A percentile compares a stretch with the other conserved stretches of the same genome.
These are phyloP conservation scores for Amorpha juglandis DNA, from an alignment of 2,888 invertebrate genomes.

Conservation along the genomic window DNA sequence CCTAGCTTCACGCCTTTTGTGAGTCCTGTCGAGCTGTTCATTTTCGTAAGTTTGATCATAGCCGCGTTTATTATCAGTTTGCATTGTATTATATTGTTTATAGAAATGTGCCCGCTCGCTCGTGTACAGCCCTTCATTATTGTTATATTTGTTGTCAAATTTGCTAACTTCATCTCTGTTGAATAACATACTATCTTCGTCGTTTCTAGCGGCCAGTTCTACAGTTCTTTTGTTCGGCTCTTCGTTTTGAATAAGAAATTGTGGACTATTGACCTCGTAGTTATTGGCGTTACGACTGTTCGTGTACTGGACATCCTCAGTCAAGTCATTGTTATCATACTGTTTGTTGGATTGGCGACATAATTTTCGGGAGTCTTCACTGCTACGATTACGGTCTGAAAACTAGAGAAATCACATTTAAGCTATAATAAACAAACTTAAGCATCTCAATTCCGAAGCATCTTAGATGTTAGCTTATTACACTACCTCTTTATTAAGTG, in stretches of 20 bases:
- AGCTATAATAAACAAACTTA: no score
- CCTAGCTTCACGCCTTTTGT: conserved; percentile 59
- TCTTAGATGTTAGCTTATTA: no score
- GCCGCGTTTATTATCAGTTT: conserved; percentile 49
- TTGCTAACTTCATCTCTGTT: conserved; percentile 44
- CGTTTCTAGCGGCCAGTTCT: conserved; percentile 45
- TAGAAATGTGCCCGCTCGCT: conserved; percentile 44
- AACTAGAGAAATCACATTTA: background rate
- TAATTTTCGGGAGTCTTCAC: background rate
- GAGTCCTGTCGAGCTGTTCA: conserved; percentile 44
- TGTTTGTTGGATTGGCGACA: conserved; percentile 38
- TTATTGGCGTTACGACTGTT: conserved; percentile 40
- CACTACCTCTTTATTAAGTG: no score
- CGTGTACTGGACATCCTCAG: conserved; percentile 43
- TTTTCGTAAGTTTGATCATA: conserved; percentile 49
- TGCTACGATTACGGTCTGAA: conserved; percentile 11
- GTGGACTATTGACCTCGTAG: conserved; percentile 41
- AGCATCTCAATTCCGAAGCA: no score
- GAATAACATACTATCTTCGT: conserved; percentile 53
- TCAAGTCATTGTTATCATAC: conserved; percentile 42
- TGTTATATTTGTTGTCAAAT: conserved; percentile 48
- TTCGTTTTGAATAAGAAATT: conserved; percentile 11
- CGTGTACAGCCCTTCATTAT: conserved; percentile 46
- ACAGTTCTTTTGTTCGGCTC: conserved; percentile 44
- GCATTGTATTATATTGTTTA: conserved; percentile 53